Percentiles rank a stretch among this genome's conserved stretches.
Evolutionary conservation across 2,797 vertebrate species (phyloP).

Genomic region (Sebastes matsubarae): DNA sequence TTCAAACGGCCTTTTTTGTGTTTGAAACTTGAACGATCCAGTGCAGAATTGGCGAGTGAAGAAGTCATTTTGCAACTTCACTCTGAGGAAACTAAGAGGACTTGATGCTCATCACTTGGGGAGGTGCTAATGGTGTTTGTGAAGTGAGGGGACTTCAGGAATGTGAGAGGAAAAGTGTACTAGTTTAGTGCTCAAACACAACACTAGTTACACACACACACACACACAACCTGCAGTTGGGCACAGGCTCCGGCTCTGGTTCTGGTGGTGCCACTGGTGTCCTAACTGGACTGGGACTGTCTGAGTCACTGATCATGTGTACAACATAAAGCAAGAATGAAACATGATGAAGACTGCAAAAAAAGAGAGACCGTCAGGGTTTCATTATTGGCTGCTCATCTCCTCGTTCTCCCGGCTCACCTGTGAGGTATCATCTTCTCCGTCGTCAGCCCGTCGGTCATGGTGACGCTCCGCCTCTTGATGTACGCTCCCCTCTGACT

Average conservation of each 20-base stretch:
- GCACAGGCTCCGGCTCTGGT: constrained; percentile 73
- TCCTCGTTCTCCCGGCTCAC: constrained; percentile 67
- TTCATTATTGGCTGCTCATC: neutral
- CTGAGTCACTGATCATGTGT: constrained; percentile 74
- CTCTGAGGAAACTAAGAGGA: neutral
- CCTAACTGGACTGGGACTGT: constrained; percentile 76
- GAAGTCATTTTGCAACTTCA: constrained; percentile 1
- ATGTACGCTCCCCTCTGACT: constrained; percentile 92
- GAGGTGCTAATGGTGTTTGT: constrained; percentile 40
- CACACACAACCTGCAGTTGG: constrained; percentile 79
- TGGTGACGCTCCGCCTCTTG: constrained; percentile 95
- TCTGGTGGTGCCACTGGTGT: constrained; percentile 70
- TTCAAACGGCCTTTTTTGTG: constrained; percentile 22
- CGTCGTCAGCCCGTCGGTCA: constrained; percentile 92
- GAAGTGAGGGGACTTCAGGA: constrained; percentile 36
- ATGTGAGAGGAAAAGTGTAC: constrained; percentile 26
- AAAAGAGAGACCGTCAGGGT: neutral
- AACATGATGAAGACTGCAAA: constrained; percentile 17
- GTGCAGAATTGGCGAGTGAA: constrained; percentile 27
- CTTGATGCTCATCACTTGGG: constrained; percentile 1
- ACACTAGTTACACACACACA: constrained; percentile 52
- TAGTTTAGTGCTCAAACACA: constrained; percentile 49
- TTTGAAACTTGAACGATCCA: constrained; percentile 34
- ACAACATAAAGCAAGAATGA: constrained; percentile 62
- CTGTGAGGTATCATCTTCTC: constrained; percentile 95